phyloP scores from a whole-genome alignment of 2,888 invertebrate species.

The Bombylius major region DNA sequence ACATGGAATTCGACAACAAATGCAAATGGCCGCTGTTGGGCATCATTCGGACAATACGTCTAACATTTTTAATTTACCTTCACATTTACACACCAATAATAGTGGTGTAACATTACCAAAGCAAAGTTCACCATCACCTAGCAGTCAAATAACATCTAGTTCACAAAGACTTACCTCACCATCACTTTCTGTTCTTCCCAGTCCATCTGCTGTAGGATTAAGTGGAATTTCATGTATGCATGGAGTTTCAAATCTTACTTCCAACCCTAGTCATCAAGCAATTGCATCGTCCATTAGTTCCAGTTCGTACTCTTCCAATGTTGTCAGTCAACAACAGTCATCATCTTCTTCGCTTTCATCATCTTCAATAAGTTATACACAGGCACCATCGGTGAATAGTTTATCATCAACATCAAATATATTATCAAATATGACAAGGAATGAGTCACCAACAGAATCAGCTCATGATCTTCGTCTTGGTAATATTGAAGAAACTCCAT shows the following conservation, averaged over 20 bases:
- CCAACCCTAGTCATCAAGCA: conserved; percentile 14
- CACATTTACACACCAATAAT: conserved; percentile 23
- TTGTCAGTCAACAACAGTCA: conserved; percentile 12
- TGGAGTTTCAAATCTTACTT: conserved; percentile 16
- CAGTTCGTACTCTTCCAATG: conserved; percentile 11
- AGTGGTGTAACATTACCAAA: conserved; percentile 24
- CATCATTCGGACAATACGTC: conserved; percentile 42
- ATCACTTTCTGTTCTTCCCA: conserved; percentile 15
- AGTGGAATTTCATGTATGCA: conserved; percentile 19
- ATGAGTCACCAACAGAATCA: conserved; percentile 37
- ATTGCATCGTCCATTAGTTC: conserved; percentile 10
- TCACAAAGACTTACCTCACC: conserved; percentile 16
- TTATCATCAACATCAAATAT: conserved; percentile 20
- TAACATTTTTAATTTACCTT: conserved; percentile 34
- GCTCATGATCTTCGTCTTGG: conserved; percentile 35
- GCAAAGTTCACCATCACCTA: conserved; percentile 38
- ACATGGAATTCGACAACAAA: conserved; percentile 72
- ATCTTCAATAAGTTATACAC: conserved; percentile 4
- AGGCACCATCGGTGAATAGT: conserved; percentile 16
- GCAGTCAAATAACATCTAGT: conserved; percentile 22
- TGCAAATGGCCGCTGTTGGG: conserved; percentile 53
- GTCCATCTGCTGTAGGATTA: conserved; percentile 22
- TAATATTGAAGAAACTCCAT: conserved; percentile 47
- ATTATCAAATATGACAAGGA: conserved; percentile 26
- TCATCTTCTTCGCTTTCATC: conserved; percentile 14